Evolutionary conservation across 1,140 invertebrate genomes (phyloP).

Genomic region (Cephus cinctus): DNA sequence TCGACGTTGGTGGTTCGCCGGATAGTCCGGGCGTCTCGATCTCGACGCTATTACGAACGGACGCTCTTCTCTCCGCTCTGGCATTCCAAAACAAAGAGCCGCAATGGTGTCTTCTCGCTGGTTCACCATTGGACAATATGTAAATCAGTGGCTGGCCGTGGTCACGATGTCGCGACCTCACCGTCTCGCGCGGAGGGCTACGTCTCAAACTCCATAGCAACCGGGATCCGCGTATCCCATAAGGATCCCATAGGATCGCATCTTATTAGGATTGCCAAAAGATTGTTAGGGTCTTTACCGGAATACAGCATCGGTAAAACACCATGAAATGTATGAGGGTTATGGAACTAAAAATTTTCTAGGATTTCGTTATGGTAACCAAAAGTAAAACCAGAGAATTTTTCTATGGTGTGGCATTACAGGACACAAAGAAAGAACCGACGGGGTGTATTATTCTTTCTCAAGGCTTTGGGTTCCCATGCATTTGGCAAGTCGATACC

Average conservation of each 20-base stretch:
- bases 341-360: no score
- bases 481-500: slow-evolving; percentile 33
- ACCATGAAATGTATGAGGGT: no score
- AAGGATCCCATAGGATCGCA: slow-evolving; percentile 3
- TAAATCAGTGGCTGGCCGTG: slow-evolving; percentile 53
- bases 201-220: slow-evolving; percentile 42
- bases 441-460: no score
- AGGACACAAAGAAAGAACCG: no score
- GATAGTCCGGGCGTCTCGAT: slow-evolving; percentile 46
- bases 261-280: slow-evolving; percentile 5
- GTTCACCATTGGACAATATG: slow-evolving; percentile 49
- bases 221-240: slow-evolving; percentile 21
- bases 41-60: slow-evolving; percentile 49
- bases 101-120: slow-evolving; percentile 43
- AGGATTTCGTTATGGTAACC: no score
- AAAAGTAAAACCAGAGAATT: no score
- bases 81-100: slow-evolving; percentile 53
- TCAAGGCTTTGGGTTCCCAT: slow-evolving; percentile 39
- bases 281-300: no score
- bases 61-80: slow-evolving; percentile 30
- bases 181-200: slow-evolving; percentile 37
- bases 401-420: no score
- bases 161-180: slow-evolving; percentile 56
- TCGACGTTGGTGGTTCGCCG: slow-evolving; percentile 48
- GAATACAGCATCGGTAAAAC: no score